Evolutionary conservation across 35 echinoderm and acorn worm genomes (phyloP), one percentile per base, ranked within the genome.

Genomic region (Lytechinus variegatus): DNA sequence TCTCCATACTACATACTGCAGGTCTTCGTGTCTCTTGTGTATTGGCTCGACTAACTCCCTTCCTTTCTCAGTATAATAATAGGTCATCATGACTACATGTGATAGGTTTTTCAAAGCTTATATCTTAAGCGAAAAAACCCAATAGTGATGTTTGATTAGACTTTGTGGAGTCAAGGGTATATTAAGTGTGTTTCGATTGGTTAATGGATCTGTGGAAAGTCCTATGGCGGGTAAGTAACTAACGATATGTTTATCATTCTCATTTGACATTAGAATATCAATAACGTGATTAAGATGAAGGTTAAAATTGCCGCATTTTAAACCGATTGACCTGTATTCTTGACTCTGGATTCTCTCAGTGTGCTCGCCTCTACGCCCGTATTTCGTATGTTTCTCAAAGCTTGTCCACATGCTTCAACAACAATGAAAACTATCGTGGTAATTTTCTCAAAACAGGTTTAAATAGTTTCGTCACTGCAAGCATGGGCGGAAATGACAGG

Each of bases 41-140:
- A 79, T 79, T 79, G 66, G 66, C 21, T 24, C 66, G 66, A 79
- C 66, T 79, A 79, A 79, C 66, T 79, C 66, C 66, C 66, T 79
- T 79, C 66, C 66, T 79, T 19, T n/a, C 5, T 24, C 19, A 79
- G 19, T 6, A 24, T 79, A 79, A 79, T 14, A 79, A 79, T 79
- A 79, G 66, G 66, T 24, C n/a, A 79, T n/a, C 66, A 79, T 79
- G n/a, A 79, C 66, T n/a, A 16, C 16, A 44, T 44, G 33, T 44
- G 10, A 79, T 79, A 79, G n/a, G n/a, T 4, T 24, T 24, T 79
- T 14, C 66, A 79, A 79, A 79, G 16, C 66, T 79, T 79, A 19
- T 5, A 24, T 79, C 66, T 79, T 79, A 79, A 24, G n/a, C 19
- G 66, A 79, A 79, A 79, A 44, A 79, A 79, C 66, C 66, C n/a